A percentile compares a stretch with the other conserved stretches of the same genome.
Conservation (phyloP, 2,797 vertebrate genomes). For the Pterois miles region DNA sequence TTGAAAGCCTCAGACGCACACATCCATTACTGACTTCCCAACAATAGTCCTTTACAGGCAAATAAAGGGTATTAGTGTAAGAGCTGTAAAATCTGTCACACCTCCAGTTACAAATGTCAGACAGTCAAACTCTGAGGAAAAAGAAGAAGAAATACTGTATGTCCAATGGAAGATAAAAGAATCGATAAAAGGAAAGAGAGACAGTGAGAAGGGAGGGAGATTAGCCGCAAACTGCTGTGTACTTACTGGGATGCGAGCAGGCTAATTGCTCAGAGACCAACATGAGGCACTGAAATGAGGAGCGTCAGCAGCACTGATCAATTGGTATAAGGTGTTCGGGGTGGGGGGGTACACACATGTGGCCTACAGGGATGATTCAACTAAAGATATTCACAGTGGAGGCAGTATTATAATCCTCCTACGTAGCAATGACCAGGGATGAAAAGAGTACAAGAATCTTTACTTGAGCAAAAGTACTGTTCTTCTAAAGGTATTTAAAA, state of each 20-base stretch:
- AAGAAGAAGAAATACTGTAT: constrained; percentile 36
- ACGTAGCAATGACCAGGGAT: not conserved
- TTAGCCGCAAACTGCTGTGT: constrained; percentile 64
- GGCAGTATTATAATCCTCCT: not conserved
- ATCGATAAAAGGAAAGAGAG: constrained; percentile 69
- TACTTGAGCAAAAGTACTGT: not conserved
- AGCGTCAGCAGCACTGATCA: constrained; percentile 60
- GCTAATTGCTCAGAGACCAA: constrained; percentile 81
- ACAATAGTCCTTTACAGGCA: constrained; percentile 73
- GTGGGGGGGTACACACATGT: not conserved
- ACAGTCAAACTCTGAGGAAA: constrained; percentile 52
- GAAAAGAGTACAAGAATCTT: not conserved
- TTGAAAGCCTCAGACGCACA: constrained; percentile 51
- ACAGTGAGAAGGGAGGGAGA: constrained; percentile 58
- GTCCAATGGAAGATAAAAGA: constrained; percentile 57
- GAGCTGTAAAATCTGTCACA: constrained; percentile 76
- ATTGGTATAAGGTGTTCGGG: constrained; percentile 39
- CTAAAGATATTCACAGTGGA: not conserved
- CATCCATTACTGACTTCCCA: constrained; percentile 67
- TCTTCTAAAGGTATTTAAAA: not conserved
- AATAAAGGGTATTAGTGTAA: constrained; percentile 77
- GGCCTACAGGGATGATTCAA: constrained; percentile 1
- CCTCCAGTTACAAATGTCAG: constrained; percentile 70
- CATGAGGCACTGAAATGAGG: constrained; percentile 56
- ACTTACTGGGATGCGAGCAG: constrained; percentile 68